These are phyloP conservation scores for Muscina levida DNA, from an alignment of 2,888 invertebrate species.

Conservation along the genomic window DNA sequence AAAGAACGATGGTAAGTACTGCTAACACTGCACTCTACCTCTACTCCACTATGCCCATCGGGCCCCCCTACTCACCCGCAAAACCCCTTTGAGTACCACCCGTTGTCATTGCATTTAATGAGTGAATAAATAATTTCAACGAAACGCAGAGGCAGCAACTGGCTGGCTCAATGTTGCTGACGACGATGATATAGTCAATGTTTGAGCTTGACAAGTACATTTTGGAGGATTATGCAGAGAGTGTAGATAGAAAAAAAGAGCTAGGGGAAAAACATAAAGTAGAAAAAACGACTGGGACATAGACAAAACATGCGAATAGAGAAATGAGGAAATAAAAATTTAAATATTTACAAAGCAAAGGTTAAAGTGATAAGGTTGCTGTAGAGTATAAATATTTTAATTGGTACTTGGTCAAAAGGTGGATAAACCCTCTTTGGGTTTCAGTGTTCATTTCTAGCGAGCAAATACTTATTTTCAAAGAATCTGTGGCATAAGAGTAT, in stretches of 20 bases:
- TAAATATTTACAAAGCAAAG: conserved; percentile 38
- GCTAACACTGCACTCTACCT: background rate
- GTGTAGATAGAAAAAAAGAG: too few species aligned
- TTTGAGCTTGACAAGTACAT: conserved; percentile 31
- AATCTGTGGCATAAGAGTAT: too few species aligned
- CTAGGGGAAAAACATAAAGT: too few species aligned
- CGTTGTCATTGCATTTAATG: conserved; percentile 20
- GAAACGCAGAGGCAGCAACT: background rate
- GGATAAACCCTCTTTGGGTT: conserved; percentile 15
- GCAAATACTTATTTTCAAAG: too few species aligned
- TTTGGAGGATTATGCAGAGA: conserved; percentile 7
- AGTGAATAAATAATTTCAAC: conserved; percentile 54
- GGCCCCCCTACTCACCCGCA: background rate
- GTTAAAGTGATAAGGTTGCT: conserved; percentile 17
- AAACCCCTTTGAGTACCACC: background rate
- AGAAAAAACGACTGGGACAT: too few species aligned
- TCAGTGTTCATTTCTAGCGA: too few species aligned
- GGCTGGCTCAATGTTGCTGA: background rate
- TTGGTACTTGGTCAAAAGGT: conserved; percentile 17
- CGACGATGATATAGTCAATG: conserved; percentile 29
- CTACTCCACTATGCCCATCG: conserved; percentile 8
- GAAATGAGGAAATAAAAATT: conserved; percentile 33
- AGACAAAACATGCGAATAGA: background rate
- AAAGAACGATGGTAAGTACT: conserved; percentile 81
- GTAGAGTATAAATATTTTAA: conserved; percentile 20